Conservation (phyloP, 1,140 invertebrate species). For the Tetramorium parvispinum region DNA sequence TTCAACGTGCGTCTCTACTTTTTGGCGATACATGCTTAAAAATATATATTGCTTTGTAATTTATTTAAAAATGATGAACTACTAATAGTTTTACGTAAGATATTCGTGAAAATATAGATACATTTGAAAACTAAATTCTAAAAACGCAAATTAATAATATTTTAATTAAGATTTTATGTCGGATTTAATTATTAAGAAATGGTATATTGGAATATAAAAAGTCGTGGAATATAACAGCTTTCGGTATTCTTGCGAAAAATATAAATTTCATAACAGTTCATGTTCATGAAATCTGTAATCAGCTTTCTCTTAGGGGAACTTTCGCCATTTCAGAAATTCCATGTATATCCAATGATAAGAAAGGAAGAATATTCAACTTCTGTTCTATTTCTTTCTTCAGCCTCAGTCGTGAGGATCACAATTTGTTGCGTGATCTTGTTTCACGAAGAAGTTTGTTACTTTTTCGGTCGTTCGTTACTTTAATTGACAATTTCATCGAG, state of each 20-base stretch:
- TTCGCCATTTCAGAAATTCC: not conserved
- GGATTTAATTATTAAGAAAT: not conserved
- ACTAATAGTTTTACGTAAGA: not conserved
- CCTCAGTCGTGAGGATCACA: not conserved
- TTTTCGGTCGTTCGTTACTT: conserved; percentile 29
- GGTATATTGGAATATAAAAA: not conserved
- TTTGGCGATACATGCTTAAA: too few species aligned
- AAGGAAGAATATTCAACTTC: not conserved
- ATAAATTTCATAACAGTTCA: not conserved
- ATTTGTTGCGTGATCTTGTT: not conserved
- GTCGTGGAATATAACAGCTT: not conserved
- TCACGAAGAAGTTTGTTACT: conserved; percentile 6
- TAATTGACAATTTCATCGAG: conserved; percentile 10
- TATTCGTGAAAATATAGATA: not conserved
- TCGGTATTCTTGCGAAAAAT: not conserved
- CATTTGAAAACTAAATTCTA: not conserved
- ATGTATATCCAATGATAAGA: not conserved
- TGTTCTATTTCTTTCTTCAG: not conserved
- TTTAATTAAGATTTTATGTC: not conserved
- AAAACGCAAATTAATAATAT: not conserved
- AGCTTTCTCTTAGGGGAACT: not conserved
- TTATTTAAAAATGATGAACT: not conserved
- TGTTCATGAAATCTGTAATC: not conserved
- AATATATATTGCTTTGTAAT: not conserved
- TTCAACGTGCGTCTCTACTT: too few species aligned